phyloP scores from a whole-genome alignment of 2,888 invertebrate genomes.

The Dynastes grantii region DNA sequence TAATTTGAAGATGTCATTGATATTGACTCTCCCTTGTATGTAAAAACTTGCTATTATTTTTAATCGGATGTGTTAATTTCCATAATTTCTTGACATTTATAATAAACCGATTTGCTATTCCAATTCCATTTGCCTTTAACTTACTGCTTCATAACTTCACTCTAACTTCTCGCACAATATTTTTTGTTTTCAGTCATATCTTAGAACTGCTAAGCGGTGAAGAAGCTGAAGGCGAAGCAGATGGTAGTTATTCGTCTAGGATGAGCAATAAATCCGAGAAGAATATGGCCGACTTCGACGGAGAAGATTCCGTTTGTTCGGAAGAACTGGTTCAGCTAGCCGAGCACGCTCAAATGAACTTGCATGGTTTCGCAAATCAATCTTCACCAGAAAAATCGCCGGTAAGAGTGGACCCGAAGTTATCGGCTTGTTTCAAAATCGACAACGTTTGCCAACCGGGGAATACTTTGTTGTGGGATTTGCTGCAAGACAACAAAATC shows the following conservation, averaged over 20 bases:
- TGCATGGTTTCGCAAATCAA: constrained; percentile 66
- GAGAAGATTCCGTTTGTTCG: constrained; percentile 90
- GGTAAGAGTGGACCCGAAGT: constrained; percentile 67
- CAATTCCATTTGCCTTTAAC: no score
- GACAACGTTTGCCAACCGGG: constrained; percentile 90
- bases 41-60: no score
- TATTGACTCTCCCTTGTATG: no score
- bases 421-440: constrained; percentile 69
- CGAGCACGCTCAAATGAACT: constrained; percentile 74
- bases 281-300: constrained; percentile 95
- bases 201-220: constrained; percentile 80
- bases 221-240: constrained; percentile 73
- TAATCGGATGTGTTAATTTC: no score
- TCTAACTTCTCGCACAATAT: constrained; percentile 25
- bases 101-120: no score
- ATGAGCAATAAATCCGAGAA: constrained; percentile 95
- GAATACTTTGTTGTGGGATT: constrained; percentile 94
- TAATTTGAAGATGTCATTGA: no score
- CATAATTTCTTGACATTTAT: no score
- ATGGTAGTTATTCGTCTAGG: constrained; percentile 93
- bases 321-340: constrained; percentile 85
- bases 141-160: no score
- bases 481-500: constrained; percentile 92
- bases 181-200: constrained; percentile 72
- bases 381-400: constrained; percentile 67